Conservation (phyloP, 2,113 vertebrate genomes). For the Athene noctua region DNA sequence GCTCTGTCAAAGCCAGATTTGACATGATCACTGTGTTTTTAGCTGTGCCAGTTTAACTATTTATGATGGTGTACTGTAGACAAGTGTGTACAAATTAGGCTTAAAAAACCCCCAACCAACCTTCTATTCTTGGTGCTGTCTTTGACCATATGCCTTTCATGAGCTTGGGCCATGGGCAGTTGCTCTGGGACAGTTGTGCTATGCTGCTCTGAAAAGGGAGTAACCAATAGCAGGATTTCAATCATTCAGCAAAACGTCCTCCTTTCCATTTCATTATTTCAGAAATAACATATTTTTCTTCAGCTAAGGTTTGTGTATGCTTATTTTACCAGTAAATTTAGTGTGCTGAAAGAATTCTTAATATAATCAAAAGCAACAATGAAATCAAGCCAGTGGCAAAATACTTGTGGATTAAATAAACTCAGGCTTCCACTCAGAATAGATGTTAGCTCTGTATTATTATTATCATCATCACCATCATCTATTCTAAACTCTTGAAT, state of each 20-base stretch:
- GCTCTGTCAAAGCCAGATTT: background rate
- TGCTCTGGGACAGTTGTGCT: background rate
- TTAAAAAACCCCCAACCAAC: background rate
- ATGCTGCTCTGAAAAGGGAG: background rate
- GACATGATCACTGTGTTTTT: background rate
- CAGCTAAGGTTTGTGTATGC: background rate
- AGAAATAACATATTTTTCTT: background rate
- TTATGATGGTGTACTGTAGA: background rate
- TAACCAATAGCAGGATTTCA: background rate
- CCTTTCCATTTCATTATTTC: background rate
- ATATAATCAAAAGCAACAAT: background rate
- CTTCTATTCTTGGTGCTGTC: background rate
- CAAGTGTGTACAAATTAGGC: background rate
- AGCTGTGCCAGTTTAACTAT: background rate
- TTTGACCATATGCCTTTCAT: background rate
- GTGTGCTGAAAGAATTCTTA: background rate
- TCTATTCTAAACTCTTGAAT: conserved; percentile 18
- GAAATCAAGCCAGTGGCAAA: conserved; percentile 13
- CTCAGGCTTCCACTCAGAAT: background rate
- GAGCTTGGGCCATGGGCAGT: background rate
- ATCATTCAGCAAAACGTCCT: background rate
- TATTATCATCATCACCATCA: background rate
- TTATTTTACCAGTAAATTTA: background rate
- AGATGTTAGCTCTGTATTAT: background rate
- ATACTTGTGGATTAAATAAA: background rate